Conservation (phyloP, 2,113 vertebrate species). For the Platysteira castanea region DNA sequence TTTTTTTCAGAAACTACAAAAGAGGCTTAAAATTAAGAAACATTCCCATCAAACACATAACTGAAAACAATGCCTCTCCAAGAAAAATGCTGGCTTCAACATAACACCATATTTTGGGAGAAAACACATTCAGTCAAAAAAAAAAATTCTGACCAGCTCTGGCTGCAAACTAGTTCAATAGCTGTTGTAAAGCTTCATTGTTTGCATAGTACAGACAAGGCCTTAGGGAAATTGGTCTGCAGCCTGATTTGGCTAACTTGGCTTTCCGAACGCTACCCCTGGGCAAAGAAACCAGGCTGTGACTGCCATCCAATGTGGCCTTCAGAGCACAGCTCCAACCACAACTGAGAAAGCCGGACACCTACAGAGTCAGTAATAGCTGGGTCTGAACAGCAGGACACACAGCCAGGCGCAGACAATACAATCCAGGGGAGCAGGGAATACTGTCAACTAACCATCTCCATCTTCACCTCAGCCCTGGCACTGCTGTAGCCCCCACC, state of each 20-base stretch:
- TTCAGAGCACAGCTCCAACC: not conserved
- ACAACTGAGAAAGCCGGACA: not conserved
- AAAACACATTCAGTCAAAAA: not conserved
- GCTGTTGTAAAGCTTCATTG: slow-evolving; percentile 50
- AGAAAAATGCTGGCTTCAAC: slow-evolving; percentile 23
- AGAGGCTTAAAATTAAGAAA: slow-evolving; percentile 5
- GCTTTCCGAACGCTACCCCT: not conserved
- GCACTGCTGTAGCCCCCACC: not conserved
- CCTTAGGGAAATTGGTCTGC: slow-evolving; percentile 39
- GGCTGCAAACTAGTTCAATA: slow-evolving; percentile 38
- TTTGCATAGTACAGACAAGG: slow-evolving; percentile 34
- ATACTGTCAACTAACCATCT: not conserved
- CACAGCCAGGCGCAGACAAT: not conserved
- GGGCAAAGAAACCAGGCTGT: slow-evolving; percentile 35
- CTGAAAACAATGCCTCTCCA: slow-evolving; percentile 26
- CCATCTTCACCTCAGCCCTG: not conserved
- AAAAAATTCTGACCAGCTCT: not conserved
- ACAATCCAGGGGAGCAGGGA: not conserved
- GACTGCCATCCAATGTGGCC: slow-evolving; percentile 23
- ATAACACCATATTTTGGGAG: not conserved
- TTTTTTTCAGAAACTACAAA: not conserved
- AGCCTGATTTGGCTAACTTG: slow-evolving; percentile 42
- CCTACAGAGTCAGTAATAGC: not conserved
- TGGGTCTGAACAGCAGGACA: not conserved
- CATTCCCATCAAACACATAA: not conserved